Base-by-base conservation (phyloP, 2,113 vertebrate genomes). In the Perca fluviatilis region DNA sequence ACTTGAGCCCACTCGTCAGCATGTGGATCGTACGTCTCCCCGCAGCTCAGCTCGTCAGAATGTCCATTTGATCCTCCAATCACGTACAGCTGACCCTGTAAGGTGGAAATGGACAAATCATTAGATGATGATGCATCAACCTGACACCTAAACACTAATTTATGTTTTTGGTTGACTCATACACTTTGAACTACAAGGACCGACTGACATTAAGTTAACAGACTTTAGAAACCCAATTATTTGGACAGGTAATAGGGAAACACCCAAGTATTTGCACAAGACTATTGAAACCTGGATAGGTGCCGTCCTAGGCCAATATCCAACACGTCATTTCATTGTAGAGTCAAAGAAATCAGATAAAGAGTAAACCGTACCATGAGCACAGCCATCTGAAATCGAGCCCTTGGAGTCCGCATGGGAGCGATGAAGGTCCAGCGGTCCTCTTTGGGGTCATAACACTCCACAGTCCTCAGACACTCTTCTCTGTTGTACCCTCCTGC, bases 331-430 rank as follows among this genome's bases (percentile, higher is more conserved):
- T 15, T 83, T 70, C 40, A 68, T 12, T 53, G n/a, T 23, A 23
- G 36, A 57, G 74, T 23, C 62, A 74, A 74, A 43, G 50, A 27
- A 43, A 27, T 7, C 1, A 5, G 15, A 66, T 66, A 50, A 73
- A 53, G 8, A 63, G 2, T 64, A 10, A 23, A 33, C 71, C 78
- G 33, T 93, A 99, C 98, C 98, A 98, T 99, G 13, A 99, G 91
- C 64, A 98, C 97, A 0, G 98, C 97, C 98, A 99, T 99, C 91
- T 99, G 98, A 93, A 99, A 99, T 53, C 98, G 96, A 70, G 98
- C 98, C 91, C 98, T 95, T 0, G 98, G 98, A 18, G 97, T 99
- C 87, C 97, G 96, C 98, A 99, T 99, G 0, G 98, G 98, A 1
- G 98, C 97, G 0, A 99, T 94, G 91, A 99, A 99, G 11, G 96